Percentiles rank a stretch among this genome's conserved stretches.
These are phyloP conservation scores for Ichneumoninae sp. DNA, from an alignment of 2,888 invertebrate genomes.

Conservation along the genomic window DNA sequence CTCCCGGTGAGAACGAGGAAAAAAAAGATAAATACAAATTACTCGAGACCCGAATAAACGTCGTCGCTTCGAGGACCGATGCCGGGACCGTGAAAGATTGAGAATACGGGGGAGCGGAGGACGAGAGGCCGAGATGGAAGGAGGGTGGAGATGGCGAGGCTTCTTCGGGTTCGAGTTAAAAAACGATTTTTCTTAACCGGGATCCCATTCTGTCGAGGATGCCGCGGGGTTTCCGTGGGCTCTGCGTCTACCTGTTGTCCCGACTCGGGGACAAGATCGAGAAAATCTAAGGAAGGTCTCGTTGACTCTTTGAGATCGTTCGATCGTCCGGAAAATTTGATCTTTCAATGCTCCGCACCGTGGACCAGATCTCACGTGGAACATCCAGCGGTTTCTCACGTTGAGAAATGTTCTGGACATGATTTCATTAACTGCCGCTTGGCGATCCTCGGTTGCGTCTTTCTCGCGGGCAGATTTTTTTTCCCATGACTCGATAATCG, in stretches of 20 bases:
- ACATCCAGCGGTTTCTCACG: conserved; percentile 76
- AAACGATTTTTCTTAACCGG: conserved; percentile 78
- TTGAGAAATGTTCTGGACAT: conserved; percentile 79
- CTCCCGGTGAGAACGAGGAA: conserved; percentile 69
- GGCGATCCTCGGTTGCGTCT: conserved; percentile 27
- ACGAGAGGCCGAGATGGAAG: conserved; percentile 34
- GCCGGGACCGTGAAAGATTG: conserved; percentile 49
- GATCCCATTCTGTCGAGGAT: conserved; percentile 63
- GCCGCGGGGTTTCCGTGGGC: conserved; percentile 44
- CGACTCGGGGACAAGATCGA: conserved; percentile 33
- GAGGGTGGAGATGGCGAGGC: conserved; percentile 46
- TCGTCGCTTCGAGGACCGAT: conserved; percentile 68
- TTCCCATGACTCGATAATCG: conserved; percentile 60
- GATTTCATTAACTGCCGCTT: conserved; percentile 77
- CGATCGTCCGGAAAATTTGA: conserved; percentile 79
- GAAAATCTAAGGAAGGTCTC: conserved; percentile 37
- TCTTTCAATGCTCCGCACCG: conserved; percentile 43
- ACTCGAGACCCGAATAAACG: conserved; percentile 73
- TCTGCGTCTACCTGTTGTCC: conserved; percentile 70
- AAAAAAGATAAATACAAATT: conserved; percentile 77
- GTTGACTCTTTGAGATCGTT: conserved; percentile 41
- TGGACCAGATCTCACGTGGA: not conserved
- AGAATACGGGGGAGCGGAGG: conserved; percentile 24
- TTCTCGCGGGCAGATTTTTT: conserved; percentile 22
- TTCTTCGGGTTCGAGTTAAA: conserved; percentile 73